A percentile compares a stretch with the other conserved stretches of the same genome.
These are phyloP conservation scores for Vanessa tameamea DNA, from an alignment of 1,140 invertebrate genomes.

Conservation along the genomic window DNA sequence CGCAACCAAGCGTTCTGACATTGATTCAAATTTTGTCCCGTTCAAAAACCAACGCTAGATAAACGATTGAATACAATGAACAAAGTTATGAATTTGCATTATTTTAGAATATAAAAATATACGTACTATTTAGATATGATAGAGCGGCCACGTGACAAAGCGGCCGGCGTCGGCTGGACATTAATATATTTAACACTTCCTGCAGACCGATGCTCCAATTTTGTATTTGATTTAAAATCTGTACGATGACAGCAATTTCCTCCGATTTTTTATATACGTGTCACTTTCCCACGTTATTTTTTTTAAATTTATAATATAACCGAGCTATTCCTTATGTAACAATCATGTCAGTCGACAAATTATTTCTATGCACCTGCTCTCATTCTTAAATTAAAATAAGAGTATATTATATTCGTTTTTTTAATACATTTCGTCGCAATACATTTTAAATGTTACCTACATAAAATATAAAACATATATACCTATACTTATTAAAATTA, in stretches of 20 bases:
- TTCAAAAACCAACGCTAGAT: no score
- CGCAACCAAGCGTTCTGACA: no score
- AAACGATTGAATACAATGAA: no score
- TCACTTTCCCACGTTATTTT: conserved; percentile 54
- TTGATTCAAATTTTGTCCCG: not conserved
- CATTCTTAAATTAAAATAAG: not conserved
- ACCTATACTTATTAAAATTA: no score
- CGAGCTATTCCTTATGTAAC: conserved; percentile 40
- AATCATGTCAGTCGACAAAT: conserved; percentile 53
- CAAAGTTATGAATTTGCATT: not conserved
- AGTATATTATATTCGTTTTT: not conserved
- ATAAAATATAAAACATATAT: not conserved
- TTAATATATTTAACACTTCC: conserved; percentile 74
- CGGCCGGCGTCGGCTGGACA: conserved; percentile 54
- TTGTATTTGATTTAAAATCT: conserved; percentile 75
- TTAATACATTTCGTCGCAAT: not conserved
- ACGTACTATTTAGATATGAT: conserved; percentile 45
- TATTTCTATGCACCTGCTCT: conserved; percentile 45
- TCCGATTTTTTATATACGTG: conserved; percentile 57
- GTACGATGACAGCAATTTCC: conserved; percentile 71
- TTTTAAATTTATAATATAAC: conserved; percentile 52
- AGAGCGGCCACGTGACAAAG: conserved; percentile 58
- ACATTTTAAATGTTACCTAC: not conserved
- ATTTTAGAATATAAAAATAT: conserved; percentile 40
- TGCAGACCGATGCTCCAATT: conserved; percentile 74